These are phyloP conservation scores for Propithecus deckenii DNA, from an alignment of 2,797 vertebrate genomes.

Conservation along the genomic window DNA sequence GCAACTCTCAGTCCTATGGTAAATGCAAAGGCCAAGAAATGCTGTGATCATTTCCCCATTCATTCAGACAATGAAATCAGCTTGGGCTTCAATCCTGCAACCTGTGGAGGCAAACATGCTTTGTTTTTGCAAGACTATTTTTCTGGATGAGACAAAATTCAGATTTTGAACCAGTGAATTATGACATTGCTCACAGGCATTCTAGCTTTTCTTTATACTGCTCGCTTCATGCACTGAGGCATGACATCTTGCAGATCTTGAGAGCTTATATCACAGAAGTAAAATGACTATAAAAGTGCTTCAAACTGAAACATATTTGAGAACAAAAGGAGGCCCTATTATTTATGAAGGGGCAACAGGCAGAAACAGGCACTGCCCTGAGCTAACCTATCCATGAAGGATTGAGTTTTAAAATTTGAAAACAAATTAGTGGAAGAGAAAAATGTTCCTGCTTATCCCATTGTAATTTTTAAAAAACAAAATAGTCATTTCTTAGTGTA, in stretches of 20 bases:
- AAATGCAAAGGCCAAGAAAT: background rate
- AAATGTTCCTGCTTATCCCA: background rate
- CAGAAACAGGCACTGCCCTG: background rate
- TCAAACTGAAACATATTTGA: background rate
- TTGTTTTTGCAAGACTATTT: conserved; percentile 20
- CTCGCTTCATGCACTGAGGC: background rate
- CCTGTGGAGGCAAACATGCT: background rate
- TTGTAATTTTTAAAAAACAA: background rate
- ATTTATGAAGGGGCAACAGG: background rate
- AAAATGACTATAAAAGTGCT: background rate
- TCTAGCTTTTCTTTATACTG: background rate
- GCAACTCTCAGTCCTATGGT: background rate
- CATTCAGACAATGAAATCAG: background rate
- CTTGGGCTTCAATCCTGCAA: background rate
- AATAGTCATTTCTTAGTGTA: background rate
- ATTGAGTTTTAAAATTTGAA: background rate
- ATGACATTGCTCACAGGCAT: background rate
- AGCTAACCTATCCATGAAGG: background rate
- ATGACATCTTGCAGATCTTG: background rate
- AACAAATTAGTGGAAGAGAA: background rate
- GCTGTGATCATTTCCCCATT: background rate
- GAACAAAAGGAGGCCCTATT: background rate
- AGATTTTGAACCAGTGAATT: conserved; percentile 35
- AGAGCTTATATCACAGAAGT: background rate
- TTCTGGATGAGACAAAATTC: conserved; percentile 24